These are phyloP conservation scores for Hylia prasina DNA, from an alignment of 2,113 vertebrate genomes.

Conservation along the genomic window DNA sequence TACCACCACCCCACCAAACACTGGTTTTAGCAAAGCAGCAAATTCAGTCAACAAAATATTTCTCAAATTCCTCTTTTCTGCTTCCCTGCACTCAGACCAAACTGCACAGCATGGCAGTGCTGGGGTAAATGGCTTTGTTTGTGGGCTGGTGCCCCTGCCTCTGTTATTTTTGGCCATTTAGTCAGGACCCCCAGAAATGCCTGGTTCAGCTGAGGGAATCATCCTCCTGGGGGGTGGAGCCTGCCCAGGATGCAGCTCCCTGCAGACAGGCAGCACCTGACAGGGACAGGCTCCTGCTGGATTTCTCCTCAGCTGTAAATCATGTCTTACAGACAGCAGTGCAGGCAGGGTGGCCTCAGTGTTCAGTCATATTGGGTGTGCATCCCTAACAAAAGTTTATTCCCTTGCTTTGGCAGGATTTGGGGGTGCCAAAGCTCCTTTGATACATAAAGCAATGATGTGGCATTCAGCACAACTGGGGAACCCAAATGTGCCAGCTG, in stretches of 20 bases:
- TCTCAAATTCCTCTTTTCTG: background rate
- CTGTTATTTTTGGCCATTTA: accelerated
- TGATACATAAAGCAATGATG: background rate
- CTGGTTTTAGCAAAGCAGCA: background rate
- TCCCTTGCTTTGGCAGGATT: background rate
- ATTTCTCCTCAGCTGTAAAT: background rate
- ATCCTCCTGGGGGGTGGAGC: background rate
- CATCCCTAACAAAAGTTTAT: background rate
- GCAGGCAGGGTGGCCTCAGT: background rate
- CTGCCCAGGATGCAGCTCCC: background rate
- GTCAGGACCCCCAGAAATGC: background rate
- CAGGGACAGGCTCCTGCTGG: background rate
- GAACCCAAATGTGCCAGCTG: background rate
- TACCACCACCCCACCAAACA: accelerated
- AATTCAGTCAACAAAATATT: background rate
- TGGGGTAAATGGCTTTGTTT: background rate
- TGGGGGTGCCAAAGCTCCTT: background rate
- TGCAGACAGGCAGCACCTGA: background rate
- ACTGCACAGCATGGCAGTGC: too few species aligned
- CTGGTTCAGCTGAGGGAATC: background rate
- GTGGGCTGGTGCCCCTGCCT: background rate
- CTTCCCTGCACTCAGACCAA: background rate
- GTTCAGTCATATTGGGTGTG: accelerated
- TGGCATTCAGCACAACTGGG: background rate
- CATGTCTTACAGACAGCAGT: accelerated